Conservation (phyloP, 2,797 vertebrate species). For the Alosa sapidissima region DNA sequence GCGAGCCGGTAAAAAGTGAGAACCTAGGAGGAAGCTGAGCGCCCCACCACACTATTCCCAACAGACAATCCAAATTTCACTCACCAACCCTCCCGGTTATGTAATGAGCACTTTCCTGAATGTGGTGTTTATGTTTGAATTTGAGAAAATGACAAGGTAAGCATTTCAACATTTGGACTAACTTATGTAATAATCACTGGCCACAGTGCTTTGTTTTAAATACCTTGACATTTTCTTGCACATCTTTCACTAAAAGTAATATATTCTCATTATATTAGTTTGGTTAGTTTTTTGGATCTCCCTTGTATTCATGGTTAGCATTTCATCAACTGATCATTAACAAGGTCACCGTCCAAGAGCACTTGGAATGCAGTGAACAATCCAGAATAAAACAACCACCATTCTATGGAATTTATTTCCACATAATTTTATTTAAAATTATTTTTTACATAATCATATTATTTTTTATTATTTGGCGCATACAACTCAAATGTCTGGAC, state of each 20-base stretch:
- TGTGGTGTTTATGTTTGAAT: not conserved
- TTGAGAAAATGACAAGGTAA: not conserved
- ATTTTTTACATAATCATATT: too few relatives aligned
- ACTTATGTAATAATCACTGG: not conserved
- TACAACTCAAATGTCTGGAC: too few relatives aligned
- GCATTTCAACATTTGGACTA: not conserved
- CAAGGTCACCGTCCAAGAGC: too few relatives aligned
- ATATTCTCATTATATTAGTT: not conserved
- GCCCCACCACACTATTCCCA: slow-evolving; percentile 34
- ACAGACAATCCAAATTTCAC: not conserved
- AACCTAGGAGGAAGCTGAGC: slow-evolving; percentile 31
- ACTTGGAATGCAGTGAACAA: too few relatives aligned
- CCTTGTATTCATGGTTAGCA: too few relatives aligned
- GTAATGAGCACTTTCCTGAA: not conserved
- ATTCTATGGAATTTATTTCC: not conserved
- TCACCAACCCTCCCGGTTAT: not conserved
- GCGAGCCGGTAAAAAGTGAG: slow-evolving; percentile 45
- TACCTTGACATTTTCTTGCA: not conserved
- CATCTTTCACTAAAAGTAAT: too few relatives aligned
- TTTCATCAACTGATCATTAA: too few relatives aligned
- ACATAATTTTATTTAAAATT: not conserved
- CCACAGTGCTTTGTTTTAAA: not conserved
- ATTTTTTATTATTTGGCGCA: too few relatives aligned
- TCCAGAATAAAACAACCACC: too few relatives aligned
- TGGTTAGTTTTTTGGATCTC: not conserved